Conservation (phyloP, 2,888 invertebrate genomes). For the Papilio protenor region DNA sequence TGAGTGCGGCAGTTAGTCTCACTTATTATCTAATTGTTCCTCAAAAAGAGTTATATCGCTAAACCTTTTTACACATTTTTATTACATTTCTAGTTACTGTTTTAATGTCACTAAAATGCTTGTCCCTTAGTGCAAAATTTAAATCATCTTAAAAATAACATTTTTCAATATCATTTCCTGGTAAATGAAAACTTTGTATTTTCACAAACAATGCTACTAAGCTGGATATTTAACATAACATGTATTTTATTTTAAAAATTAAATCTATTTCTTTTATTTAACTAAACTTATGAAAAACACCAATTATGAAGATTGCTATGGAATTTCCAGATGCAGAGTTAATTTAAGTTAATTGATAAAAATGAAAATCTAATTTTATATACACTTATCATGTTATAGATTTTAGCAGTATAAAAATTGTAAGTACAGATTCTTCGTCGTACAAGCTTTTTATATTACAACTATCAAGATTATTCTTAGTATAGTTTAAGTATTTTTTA, state of each 20-base stretch:
- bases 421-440: neutral
- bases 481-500: neutral
- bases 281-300: neutral
- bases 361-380: neutral
- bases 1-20: neutral
- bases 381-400: neutral
- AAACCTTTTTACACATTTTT: constrained; percentile 49
- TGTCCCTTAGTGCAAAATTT: too few species aligned
- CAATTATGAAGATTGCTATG: neutral
- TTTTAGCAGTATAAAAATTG: constrained; percentile 14
- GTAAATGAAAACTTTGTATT: too few species aligned
- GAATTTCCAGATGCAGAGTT: neutral
- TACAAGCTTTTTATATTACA: constrained; percentile 3
- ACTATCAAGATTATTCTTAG: neutral
- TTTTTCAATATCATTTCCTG: too few species aligned
- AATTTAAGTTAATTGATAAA: neutral
- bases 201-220: too few species aligned
- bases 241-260: too few species aligned
- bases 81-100: constrained; percentile 24
- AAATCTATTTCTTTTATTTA: too few species aligned
- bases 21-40: constrained; percentile 80
- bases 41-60: constrained; percentile 67
- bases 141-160: too few species aligned
- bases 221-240: too few species aligned
- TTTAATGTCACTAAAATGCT: too few species aligned